phyloP scores from a whole-genome alignment of 2,113 vertebrate species.

The Rhegmatorhina hoffmannsi region DNA sequence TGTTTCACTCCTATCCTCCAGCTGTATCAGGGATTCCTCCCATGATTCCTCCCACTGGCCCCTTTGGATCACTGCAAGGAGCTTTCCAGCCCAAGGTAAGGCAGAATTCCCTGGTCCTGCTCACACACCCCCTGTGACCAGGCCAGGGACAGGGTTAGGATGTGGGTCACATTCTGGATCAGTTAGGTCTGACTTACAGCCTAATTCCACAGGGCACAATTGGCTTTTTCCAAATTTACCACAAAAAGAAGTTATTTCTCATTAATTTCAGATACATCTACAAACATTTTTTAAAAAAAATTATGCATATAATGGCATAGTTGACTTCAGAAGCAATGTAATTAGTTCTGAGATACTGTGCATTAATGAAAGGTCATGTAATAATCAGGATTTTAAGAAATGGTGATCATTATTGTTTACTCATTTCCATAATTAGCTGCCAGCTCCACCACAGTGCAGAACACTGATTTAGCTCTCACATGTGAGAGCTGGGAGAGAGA shows the following conservation, averaged over 20 bases:
- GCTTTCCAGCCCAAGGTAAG: conserved; percentile 98
- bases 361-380: not conserved
- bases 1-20: conserved; percentile 96
- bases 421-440: conserved; percentile 13
- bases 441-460: not conserved
- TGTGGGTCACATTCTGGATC: not conserved
- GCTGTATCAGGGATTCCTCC: conserved; percentile 94
- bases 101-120: not conserved
- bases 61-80: conserved; percentile 95
- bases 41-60: conserved; percentile 94
- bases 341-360: not conserved
- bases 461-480: not conserved
- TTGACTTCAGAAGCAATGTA: not conserved
- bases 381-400: conserved; percentile 30
- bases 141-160: not conserved
- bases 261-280: not conserved
- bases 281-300: not conserved
- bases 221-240: not conserved
- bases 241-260: not conserved
- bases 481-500: not conserved
- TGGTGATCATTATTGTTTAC: not conserved
- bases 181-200: not conserved
- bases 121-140: rapidly evolving
- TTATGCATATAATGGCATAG: not conserved
- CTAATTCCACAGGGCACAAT: not conserved